phyloP scores from a whole-genome alignment of 2,797 vertebrate species.

The Allochrocebus solatus region DNA sequence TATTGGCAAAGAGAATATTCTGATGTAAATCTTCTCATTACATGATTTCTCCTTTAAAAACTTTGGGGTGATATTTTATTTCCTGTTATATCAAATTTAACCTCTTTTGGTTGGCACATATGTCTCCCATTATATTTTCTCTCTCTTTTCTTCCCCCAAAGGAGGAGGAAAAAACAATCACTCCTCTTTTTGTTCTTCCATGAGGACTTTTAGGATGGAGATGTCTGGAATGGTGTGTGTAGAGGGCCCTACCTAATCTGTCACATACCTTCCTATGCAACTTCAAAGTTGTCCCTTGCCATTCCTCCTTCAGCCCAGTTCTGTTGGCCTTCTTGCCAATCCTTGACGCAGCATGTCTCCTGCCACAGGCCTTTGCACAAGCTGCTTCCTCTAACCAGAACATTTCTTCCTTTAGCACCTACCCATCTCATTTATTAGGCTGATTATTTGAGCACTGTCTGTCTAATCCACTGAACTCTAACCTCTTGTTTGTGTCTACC shows the following conservation, averaged over 20 bases:
- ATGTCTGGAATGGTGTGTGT: not conserved
- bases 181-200: not conserved
- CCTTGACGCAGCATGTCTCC: not conserved
- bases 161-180: not conserved
- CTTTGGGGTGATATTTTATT: not conserved
- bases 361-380: not conserved
- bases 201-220: not conserved
- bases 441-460: not conserved
- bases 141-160: not conserved
- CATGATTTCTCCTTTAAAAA: constrained; percentile 32
- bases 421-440: not conserved
- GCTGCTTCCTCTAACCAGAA: not conserved
- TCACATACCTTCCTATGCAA: not conserved
- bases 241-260: not conserved
- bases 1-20: constrained; percentile 24
- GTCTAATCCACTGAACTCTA: not conserved
- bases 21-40: constrained; percentile 23
- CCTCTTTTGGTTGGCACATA: not conserved
- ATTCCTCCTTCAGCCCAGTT: not conserved
- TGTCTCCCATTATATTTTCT: not conserved
- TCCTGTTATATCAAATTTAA: not conserved
- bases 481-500: not conserved
- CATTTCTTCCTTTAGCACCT: not conserved
- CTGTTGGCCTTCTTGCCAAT: not conserved
- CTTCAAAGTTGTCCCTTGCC: not conserved